A percentile compares a stretch with the other conserved stretches of the same genome.
phyloP scores from a whole-genome alignment of 2,888 invertebrate species.

The Choristoneura rosaceana region DNA sequence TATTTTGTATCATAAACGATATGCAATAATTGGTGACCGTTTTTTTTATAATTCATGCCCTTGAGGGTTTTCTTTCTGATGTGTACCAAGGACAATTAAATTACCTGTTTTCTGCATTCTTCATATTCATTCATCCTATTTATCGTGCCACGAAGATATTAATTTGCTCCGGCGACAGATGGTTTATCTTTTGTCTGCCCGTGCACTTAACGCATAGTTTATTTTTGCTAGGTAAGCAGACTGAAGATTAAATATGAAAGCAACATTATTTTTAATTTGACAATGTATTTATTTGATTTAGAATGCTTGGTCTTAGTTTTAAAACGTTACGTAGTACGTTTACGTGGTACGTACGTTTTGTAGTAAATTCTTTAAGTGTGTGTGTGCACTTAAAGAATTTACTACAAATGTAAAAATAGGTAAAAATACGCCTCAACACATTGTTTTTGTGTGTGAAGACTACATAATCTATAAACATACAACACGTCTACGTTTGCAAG shows the following conservation, averaged over 20 bases:
- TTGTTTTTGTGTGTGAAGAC: not conserved
- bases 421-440: not conserved
- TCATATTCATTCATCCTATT: conserved; percentile 28
- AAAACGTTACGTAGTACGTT: too few relatives aligned
- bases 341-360: too few relatives aligned
- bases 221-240: conserved; percentile 15
- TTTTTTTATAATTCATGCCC: conserved; percentile 28
- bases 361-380: too few relatives aligned
- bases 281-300: not conserved
- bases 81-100: conserved; percentile 30
- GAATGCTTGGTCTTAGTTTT: not conserved
- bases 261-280: not conserved
- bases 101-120: conserved; percentile 35
- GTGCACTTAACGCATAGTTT: conserved; percentile 28
- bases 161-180: conserved; percentile 35
- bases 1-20: conserved; percentile 30
- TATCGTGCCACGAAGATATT: conserved; percentile 33
- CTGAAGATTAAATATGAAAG: conserved; percentile 1
- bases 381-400: too few relatives aligned
- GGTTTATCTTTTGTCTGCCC: conserved; percentile 31
- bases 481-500: not conserved
- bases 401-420: not conserved
- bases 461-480: not conserved
- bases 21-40: conserved; percentile 25
- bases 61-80: conserved; percentile 28